Percentiles rank a stretch among this genome's conserved stretches.
phyloP scores from a whole-genome alignment of 2,888 invertebrate species.

The Anagyrus pseudococci region DNA sequence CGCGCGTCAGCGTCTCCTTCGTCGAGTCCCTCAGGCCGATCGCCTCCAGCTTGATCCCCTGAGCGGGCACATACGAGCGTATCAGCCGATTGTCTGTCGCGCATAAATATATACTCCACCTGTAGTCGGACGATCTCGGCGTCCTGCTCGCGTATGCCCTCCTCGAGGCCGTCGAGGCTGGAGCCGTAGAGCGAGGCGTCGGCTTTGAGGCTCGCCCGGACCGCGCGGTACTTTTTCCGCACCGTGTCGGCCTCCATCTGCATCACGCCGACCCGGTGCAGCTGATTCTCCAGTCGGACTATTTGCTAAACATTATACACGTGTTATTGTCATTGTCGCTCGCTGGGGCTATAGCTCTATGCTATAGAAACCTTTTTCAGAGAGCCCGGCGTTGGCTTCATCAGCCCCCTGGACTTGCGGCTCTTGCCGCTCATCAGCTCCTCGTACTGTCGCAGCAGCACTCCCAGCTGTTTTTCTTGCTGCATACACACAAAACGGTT shows the following conservation, averaged over 20 bases:
- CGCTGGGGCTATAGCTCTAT: no score
- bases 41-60: constrained; percentile 78
- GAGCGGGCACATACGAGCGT: neutral
- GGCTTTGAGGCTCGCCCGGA: constrained; percentile 64
- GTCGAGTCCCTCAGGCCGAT: constrained; percentile 75
- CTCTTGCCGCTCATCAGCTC: constrained; percentile 48
- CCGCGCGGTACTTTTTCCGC: constrained; percentile 77
- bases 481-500: constrained; percentile 26
- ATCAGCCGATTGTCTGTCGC: no score
- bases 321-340: neutral
- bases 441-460: constrained; percentile 54
- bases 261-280: constrained; percentile 81
- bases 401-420: constrained; percentile 49
- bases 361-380: constrained; percentile 68
- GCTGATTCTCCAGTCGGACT: constrained; percentile 78
- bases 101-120: constrained; percentile 55
- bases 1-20: constrained; percentile 71
- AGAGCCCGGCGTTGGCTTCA: constrained; percentile 62
- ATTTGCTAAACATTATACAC: constrained; percentile 52
- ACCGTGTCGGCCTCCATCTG: constrained; percentile 83
- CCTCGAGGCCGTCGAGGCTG: constrained; percentile 73
- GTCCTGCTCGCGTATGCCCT: constrained; percentile 72
- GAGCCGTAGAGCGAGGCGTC: constrained; percentile 54
- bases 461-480: constrained; percentile 51
- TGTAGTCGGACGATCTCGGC: constrained; percentile 78